Base-by-base conservation (phyloP, 2,797 vertebrate species). In the Luscinia megarhynchos region DNA sequence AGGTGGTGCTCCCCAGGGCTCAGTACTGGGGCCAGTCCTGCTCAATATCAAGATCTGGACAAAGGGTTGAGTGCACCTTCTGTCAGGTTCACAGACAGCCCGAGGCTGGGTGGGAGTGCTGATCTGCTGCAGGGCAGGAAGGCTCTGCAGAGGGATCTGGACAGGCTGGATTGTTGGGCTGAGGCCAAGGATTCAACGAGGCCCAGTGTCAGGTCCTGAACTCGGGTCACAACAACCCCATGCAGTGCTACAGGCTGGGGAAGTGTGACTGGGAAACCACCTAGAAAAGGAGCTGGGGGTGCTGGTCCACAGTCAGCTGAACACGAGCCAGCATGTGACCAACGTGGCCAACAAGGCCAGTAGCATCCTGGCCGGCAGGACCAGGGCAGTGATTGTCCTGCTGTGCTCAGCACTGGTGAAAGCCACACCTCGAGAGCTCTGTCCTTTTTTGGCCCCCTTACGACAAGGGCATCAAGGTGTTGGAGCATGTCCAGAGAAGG, bases 141-240 rank as follows among this genome's bases (percentile, higher is more conserved):
- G 26, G 36, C 3, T 50, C 63, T 69, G 29, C 11, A 62, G 41
- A 62, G 36, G 4, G 6, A 50, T 24, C 27, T 50, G 63, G 16
- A 43, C 19, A 62, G 55, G 32, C 16, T 48, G 27, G 41, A 43
- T 50, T 19, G 5, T 4, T 15, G 11, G 27, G 16, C 13, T 50
- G 27, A 62, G 36, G 9, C 38, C 22, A 75, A 4, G 50, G 19
- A 19, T 43, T 36, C 13, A 43, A 38, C 7, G 43, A 55, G 36
- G 10, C 1, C 0, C 15, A 54, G 7, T 36, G 13, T 5, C 5
- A 1, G 1, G 30, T 34, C 34, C 24, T 46, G 17, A 21, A 7
- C 19, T 17, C 62, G 36, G 9, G 13, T 62, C 78, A 43, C 50
- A 54, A 21, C 10, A 61, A 27, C 15, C 5, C 19, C 19, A 29